Evolutionary conservation across 2,113 vertebrate genomes (phyloP).

Genomic region (Corvus cornix): DNA sequence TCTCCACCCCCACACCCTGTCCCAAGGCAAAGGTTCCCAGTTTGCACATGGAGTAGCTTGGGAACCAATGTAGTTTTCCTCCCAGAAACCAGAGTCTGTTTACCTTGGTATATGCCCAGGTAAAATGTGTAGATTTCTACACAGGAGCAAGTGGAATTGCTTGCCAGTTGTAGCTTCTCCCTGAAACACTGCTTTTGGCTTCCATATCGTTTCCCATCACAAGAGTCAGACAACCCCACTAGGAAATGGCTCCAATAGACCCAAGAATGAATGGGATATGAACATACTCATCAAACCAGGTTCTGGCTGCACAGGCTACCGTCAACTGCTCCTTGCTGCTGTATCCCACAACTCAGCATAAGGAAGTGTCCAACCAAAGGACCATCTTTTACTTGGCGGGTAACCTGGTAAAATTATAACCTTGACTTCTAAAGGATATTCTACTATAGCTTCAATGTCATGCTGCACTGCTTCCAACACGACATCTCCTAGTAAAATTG

Average conservation of each 20-base stretch:
- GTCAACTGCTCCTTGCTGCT: not conserved
- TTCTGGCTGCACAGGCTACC: not conserved
- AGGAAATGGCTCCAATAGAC: not conserved
- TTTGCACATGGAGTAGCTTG: not conserved
- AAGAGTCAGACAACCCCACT: not conserved
- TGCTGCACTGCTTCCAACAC: not conserved
- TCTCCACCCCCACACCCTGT: not conserved
- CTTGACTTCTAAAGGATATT: not conserved
- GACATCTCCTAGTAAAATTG: not conserved
- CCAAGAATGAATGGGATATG: accelerated
- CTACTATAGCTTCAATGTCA: not conserved
- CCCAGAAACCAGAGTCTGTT: not conserved
- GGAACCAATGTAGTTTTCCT: not conserved
- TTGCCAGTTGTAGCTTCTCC: not conserved
- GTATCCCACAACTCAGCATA: not conserved
- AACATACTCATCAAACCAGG: accelerated
- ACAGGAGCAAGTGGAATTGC: not conserved
- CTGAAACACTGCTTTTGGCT: not conserved
- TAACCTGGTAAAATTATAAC: not conserved
- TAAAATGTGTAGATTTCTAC: not conserved
- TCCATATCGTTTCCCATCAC: not conserved
- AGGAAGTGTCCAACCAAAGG: not conserved
- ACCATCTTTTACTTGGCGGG: not conserved
- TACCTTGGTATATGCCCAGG: not conserved
- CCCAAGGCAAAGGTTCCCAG: not conserved